Evolutionary conservation across 2,113 vertebrate genomes (phyloP).

Genomic region (Sigmodon hispidus): DNA sequence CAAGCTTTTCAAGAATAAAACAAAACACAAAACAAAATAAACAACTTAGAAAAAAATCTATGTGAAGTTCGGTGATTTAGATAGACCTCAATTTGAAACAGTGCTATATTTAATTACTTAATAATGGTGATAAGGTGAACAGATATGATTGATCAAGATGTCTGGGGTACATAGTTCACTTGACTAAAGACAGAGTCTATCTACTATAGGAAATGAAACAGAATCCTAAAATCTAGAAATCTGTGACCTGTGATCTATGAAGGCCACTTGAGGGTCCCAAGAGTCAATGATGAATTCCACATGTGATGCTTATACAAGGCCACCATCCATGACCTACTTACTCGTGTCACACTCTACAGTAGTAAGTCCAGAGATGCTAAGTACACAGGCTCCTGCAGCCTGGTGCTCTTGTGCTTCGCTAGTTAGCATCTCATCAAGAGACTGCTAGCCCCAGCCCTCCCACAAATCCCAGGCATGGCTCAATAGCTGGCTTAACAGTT

Average conservation of each 20-base stretch:
- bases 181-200: not conserved
- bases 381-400: not conserved
- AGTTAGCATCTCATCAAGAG: not conserved
- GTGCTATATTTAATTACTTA: slow-evolving; percentile 36
- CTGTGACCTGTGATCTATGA: not conserved
- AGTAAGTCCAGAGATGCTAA: not conserved
- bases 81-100: not conserved
- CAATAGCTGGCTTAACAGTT: not conserved
- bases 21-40: slow-evolving; percentile 54
- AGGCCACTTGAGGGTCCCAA: not conserved
- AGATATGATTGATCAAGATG: slow-evolving; percentile 53
- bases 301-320: not conserved
- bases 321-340: not conserved
- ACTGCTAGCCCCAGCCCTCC: not conserved
- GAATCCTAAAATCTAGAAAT: slow-evolving; percentile 46
- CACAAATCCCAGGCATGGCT: not conserved
- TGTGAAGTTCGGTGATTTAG: slow-evolving; percentile 61
- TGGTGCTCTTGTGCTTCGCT: not conserved
- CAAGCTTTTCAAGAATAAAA: slow-evolving; percentile 68
- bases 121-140: not conserved
- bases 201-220: slow-evolving; percentile 42
- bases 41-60: slow-evolving; percentile 66
- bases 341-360: not conserved
- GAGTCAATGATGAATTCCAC: not conserved
- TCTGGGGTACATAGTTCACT: slow-evolving; percentile 52